phyloP scores from a whole-genome alignment of 2,113 vertebrate species.

The Thinocorus orbignyianus region DNA sequence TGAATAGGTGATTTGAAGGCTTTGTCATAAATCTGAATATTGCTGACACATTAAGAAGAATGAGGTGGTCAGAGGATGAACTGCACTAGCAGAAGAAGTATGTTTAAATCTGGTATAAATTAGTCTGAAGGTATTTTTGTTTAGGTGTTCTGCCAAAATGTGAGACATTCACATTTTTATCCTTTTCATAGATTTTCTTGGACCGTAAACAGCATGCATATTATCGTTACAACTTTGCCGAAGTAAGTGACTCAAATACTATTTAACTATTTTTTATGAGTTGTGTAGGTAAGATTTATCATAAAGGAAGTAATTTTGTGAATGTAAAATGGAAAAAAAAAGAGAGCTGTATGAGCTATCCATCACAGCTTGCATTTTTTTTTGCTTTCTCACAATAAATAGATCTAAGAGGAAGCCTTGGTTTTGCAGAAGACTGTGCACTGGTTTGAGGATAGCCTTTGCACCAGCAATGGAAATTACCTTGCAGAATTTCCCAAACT shows the following conservation, averaged over 20 bases:
- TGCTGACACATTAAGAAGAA: not conserved
- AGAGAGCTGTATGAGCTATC: not conserved
- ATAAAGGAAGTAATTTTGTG: not conserved
- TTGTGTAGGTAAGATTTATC: not conserved
- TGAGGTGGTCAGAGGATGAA: not conserved
- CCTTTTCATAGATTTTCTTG: not conserved
- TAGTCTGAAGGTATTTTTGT: not conserved
- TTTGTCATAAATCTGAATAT: not conserved
- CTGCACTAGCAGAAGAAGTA: not conserved
- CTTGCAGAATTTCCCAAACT: not conserved
- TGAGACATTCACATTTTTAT: not conserved
- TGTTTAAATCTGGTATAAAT: not conserved
- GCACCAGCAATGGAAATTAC: not conserved
- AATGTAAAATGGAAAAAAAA: not conserved
- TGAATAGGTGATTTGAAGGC: constrained; percentile 8
- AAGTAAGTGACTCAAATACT: not conserved
- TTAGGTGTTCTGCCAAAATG: not conserved
- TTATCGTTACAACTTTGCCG: not conserved
- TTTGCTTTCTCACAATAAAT: not conserved
- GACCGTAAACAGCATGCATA: not conserved
- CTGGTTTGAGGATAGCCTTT: not conserved
- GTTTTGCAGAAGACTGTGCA: not conserved
- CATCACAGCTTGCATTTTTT: not conserved
- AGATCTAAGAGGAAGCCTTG: not conserved
- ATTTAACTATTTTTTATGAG: not conserved